These are phyloP conservation scores for Jordanella pulchra DNA, from an alignment of 2,797 vertebrate genomes.

Conservation along the genomic window DNA sequence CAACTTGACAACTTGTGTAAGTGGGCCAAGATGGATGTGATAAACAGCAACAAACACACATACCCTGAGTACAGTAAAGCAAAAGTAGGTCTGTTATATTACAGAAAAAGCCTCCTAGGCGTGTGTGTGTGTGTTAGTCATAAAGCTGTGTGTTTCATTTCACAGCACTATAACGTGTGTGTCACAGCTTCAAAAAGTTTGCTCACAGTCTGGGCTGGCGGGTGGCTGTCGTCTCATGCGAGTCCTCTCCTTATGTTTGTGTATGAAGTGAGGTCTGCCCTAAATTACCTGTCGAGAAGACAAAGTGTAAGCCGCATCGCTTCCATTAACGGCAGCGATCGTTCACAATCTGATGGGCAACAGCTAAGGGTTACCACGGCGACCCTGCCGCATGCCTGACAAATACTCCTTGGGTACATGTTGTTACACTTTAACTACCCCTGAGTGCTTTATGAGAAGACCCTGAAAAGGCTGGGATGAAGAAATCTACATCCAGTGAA, in stretches of 20 bases:
- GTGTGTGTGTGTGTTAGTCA: slow-evolving; percentile 22
- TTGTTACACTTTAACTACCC: slow-evolving; percentile 21
- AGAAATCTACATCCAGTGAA: slow-evolving; percentile 2
- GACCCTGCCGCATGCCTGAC: slow-evolving; percentile 33
- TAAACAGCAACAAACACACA: slow-evolving; percentile 44
- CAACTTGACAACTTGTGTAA: slow-evolving; percentile 32
- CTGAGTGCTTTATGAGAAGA: slow-evolving; percentile 19
- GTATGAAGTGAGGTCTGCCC: slow-evolving; percentile 12
- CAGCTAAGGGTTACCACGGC: slow-evolving; percentile 38
- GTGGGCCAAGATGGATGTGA: slow-evolving; percentile 38
- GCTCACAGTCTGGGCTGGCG: slow-evolving; percentile 3
- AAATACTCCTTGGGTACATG: slow-evolving; percentile 46
- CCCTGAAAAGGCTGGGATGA: background rate
- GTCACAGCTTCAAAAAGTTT: background rate
- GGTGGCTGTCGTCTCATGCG: slow-evolving; percentile 1
- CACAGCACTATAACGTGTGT: slow-evolving; percentile 4
- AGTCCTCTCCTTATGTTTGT: slow-evolving; percentile 19
- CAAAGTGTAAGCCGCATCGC: slow-evolving; percentile 42
- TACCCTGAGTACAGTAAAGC: slow-evolving; percentile 46
- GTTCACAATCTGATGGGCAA: slow-evolving; percentile 64
- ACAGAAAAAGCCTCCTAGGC: slow-evolving; percentile 50
- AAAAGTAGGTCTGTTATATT: slow-evolving; percentile 63
- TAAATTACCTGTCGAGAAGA: slow-evolving; percentile 69
- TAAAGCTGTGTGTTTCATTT: slow-evolving; percentile 17
- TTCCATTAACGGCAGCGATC: slow-evolving; percentile 58